Evolutionary conservation across 1,140 invertebrate genomes (phyloP).

Genomic region (Triops longicaudatus): DNA sequence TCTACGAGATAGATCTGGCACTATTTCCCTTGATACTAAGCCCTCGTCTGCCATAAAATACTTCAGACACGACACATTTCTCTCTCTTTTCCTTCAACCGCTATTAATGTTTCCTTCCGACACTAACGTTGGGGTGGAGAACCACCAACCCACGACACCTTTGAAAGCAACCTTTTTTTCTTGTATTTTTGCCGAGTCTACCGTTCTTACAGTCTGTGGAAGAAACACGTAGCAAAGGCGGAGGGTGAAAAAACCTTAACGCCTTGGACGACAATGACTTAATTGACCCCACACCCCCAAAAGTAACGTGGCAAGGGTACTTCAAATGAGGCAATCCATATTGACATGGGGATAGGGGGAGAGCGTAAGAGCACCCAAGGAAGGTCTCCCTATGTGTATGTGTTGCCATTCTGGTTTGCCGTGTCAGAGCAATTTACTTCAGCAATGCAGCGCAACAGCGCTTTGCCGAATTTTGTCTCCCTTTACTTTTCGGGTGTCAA

Average conservation of each 20-base stretch:
- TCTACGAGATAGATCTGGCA: slow-evolving; percentile 14
- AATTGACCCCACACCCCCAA: neutral
- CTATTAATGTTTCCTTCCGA: slow-evolving; percentile 8
- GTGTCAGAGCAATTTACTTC: neutral
- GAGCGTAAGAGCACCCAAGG: neutral
- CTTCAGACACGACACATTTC: slow-evolving; percentile 5
- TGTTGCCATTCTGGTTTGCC: neutral
- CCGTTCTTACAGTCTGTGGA: neutral
- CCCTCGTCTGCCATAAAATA: slow-evolving; percentile 2
- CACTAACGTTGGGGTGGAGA: neutral
- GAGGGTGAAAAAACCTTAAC: neutral
- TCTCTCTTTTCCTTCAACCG: slow-evolving; percentile 8
- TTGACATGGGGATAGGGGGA: neutral
- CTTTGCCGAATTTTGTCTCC: neutral
- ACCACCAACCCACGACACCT: neutral
- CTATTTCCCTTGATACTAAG: neutral
- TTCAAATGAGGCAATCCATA: slow-evolving; percentile 11
- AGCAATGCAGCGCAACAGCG: neutral
- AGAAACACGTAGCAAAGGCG: neutral
- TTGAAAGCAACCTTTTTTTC: neutral
- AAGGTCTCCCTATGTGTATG: neutral
- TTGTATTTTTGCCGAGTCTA: neutral
- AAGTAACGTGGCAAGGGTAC: neutral
- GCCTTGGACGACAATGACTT: slow-evolving; percentile 1
- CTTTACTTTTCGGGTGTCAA: neutral